phyloP scores from a whole-genome alignment of 2,113 vertebrate species.

The Nycticorax nycticorax region DNA sequence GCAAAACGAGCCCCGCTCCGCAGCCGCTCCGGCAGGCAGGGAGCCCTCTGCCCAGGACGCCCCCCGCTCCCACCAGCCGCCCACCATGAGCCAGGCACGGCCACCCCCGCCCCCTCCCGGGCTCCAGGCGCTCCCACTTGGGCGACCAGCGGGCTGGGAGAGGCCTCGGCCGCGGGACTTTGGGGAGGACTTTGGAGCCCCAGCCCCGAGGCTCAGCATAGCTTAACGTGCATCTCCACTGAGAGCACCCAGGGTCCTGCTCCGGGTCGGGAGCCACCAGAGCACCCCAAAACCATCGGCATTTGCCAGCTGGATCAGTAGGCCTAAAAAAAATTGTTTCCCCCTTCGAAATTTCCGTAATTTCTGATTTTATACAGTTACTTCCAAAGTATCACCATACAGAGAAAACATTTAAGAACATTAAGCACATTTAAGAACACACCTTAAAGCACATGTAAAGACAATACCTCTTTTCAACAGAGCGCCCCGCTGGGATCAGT shows the following conservation, averaged over 20 bases:
- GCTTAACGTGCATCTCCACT: neutral
- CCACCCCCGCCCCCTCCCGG: neutral
- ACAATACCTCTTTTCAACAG: neutral
- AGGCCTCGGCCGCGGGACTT: neutral
- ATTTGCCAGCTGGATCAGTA: neutral
- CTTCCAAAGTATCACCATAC: neutral
- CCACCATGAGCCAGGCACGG: accelerated
- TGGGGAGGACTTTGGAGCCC: neutral
- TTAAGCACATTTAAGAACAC: too few relatives aligned
- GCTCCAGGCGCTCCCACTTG: neutral
- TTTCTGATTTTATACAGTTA: neutral
- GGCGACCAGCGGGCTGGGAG: neutral
- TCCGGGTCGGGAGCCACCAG: neutral
- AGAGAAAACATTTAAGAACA: neutral
- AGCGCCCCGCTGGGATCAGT: neutral
- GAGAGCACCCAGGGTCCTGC: neutral
- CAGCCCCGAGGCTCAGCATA: neutral
- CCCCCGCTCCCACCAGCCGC: accelerated
- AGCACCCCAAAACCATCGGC: neutral
- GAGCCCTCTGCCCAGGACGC: too few relatives aligned
- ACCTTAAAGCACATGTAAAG: neutral
- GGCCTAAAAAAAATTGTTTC: neutral
- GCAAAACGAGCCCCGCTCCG: neutral
- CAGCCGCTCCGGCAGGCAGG: accelerated
- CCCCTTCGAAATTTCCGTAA: neutral